These are phyloP conservation scores for Orchestia grillus DNA, from an alignment of 1,140 invertebrate genomes.

Conservation along the genomic window DNA sequence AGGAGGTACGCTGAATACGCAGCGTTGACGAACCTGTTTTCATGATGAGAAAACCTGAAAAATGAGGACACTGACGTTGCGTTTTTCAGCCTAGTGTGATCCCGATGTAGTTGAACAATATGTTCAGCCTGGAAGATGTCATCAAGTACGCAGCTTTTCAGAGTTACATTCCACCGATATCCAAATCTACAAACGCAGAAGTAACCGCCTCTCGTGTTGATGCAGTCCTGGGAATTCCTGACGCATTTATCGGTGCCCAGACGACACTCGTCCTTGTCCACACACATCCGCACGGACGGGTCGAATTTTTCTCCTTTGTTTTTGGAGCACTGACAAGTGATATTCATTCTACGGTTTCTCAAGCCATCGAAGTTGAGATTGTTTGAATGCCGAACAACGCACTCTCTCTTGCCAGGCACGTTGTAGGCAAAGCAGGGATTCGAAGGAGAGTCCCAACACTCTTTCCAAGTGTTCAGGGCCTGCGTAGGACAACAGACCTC, in stretches of 20 bases:
- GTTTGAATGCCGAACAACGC: conserved; percentile 71
- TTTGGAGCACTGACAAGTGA: conserved; percentile 74
- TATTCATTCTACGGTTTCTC: conserved; percentile 75
- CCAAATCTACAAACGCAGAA: conserved; percentile 57
- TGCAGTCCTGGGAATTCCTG: conserved; percentile 26
- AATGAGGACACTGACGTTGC: background rate
- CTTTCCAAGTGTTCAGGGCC: conserved; percentile 71
- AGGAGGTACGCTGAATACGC: background rate
- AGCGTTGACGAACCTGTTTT: background rate
- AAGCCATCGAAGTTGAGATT: conserved; percentile 75
- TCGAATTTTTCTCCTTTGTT: conserved; percentile 69
- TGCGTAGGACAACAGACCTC: conserved; percentile 77
- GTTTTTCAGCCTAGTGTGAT: background rate
- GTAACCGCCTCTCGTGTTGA: conserved; percentile 40
- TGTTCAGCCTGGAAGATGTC: background rate
- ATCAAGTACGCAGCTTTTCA: conserved; percentile 3
- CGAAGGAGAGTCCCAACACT: conserved; percentile 71
- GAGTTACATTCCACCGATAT: conserved; percentile 40
- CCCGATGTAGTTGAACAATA: background rate
- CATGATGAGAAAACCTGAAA: background rate
- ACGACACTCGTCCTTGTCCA: conserved; percentile 55
- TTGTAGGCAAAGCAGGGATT: conserved; percentile 73
- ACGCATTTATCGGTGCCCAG: conserved; percentile 47
- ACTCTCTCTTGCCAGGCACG: conserved; percentile 68
- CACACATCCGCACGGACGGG: conserved; percentile 46